Base-by-base conservation (phyloP, 2,888 invertebrate species). In the Nebria brevicollis region DNA sequence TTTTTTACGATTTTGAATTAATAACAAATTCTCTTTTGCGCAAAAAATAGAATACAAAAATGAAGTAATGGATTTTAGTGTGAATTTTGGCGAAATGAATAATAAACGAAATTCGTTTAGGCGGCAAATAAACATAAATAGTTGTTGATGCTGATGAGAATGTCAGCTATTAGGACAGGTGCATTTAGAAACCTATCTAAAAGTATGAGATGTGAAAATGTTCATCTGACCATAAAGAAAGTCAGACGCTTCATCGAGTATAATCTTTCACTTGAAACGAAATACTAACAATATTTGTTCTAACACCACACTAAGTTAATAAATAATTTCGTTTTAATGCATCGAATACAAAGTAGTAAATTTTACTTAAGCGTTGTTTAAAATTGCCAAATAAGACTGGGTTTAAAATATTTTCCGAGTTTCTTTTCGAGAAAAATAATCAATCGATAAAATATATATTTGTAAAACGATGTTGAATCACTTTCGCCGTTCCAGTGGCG, bases 221-320 rank as follows among this genome's bases (percentile, higher is more conserved):
- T 75, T 72, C 70, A 80, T 80, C 73, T 75, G 65, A 70, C 75
- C 80, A 75, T 80, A 70, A 80, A 80, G 80, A 80, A 80, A 80
- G 80, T 80, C 75, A 54, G 72, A 75, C 80, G 80, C 75, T 80
- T 80, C 80, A 80, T 72, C 80, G 72, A 41, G 2, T 41, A 43
- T 26, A 73, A 73, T 73, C 42, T 68, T 68, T 20, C 54, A 54
- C 54, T 54, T 7, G 11, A 54, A 54, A 54, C 54, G 8, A 54
- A 54, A 54, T 7, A 54, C 54, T 54, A 54, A 13, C 54, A 54
- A 54, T 54, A 54, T 34, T 34, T 34, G 34, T 34, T 34, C 4
- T 34, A 34, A 34, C 54, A 8, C 11, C 54, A 54, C 4, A 54
- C 54, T 11, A 54, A 54, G 2, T 54, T 54, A 54, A 8, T 8